Evolutionary conservation across 2,113 vertebrate genomes (phyloP).

Genomic region (Oncorhynchus masou): DNA sequence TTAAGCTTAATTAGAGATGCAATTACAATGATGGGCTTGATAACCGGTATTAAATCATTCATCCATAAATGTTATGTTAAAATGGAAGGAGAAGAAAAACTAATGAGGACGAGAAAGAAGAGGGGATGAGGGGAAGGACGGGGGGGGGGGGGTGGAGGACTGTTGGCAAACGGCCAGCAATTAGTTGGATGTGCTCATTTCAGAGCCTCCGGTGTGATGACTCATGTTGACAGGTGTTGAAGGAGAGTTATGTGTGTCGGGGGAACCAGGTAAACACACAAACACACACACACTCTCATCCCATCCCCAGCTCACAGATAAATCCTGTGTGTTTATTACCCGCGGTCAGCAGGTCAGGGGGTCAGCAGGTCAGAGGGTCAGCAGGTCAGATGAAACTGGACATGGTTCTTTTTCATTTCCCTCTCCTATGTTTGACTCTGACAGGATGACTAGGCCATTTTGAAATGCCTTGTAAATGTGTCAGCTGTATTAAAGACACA

Average conservation of each 20-base stretch:
- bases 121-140: slow-evolving; percentile 23
- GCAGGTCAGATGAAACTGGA: slow-evolving; percentile 60
- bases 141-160: not conserved
- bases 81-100: slow-evolving; percentile 67
- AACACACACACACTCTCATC: slow-evolving; percentile 29
- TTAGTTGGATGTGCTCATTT: slow-evolving; percentile 84
- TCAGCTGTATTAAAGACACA: slow-evolving; percentile 68
- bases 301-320: slow-evolving; percentile 53
- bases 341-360: slow-evolving; percentile 44
- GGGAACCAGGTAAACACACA: slow-evolving; percentile 26
- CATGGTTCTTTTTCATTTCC: slow-evolving; percentile 47
- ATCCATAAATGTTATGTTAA: slow-evolving; percentile 94
- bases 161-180: slow-evolving; percentile 83
- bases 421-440: slow-evolving; percentile 40
- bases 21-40: slow-evolving; percentile 95
- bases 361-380: too few species aligned
- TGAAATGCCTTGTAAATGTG: slow-evolving; percentile 78
- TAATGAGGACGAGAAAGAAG: slow-evolving; percentile 15
- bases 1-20: slow-evolving; percentile 96
- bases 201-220: slow-evolving; percentile 74
- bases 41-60: slow-evolving; percentile 95
- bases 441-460: slow-evolving; percentile 72
- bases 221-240: slow-evolving; percentile 76
- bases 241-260: slow-evolving; percentile 61
- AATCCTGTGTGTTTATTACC: slow-evolving; percentile 67